These are phyloP conservation scores for Cephus pulcher DNA, from an alignment of 2,888 invertebrate species.

Conservation along the genomic window DNA sequence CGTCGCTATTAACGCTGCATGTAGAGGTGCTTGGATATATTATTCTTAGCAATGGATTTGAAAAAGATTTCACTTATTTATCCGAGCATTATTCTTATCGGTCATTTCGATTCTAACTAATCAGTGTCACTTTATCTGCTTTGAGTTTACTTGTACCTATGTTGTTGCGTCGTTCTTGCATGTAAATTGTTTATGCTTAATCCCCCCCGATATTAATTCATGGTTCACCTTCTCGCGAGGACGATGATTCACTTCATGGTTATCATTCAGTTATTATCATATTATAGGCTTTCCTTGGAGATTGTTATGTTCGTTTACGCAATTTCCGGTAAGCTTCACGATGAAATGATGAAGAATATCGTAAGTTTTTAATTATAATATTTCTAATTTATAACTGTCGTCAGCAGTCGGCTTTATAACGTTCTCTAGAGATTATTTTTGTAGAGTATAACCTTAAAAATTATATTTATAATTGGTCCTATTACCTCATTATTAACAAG, in stretches of 20 bases:
- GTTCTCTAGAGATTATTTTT: background rate
- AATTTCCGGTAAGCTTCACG: background rate
- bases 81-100: background rate
- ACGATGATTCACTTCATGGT: background rate
- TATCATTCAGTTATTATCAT: background rate
- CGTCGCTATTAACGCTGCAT: background rate
- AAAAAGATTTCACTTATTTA: background rate
- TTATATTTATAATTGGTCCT: background rate
- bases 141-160: too few species aligned
- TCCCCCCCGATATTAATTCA: background rate
- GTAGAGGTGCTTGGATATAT: background rate
- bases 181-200: too few species aligned
- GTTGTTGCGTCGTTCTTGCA: too few species aligned
- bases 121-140: background rate
- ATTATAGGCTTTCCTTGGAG: background rate
- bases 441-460: background rate
- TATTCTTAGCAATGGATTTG: background rate
- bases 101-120: background rate
- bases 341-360: background rate
- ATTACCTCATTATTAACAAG: background rate
- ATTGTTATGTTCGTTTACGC: background rate
- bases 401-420: background rate
- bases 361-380: background rate
- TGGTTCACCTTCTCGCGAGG: background rate
- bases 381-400: background rate